Conservation (phyloP, 1,140 invertebrate species). For the Hypsibius dujardini region DNA sequence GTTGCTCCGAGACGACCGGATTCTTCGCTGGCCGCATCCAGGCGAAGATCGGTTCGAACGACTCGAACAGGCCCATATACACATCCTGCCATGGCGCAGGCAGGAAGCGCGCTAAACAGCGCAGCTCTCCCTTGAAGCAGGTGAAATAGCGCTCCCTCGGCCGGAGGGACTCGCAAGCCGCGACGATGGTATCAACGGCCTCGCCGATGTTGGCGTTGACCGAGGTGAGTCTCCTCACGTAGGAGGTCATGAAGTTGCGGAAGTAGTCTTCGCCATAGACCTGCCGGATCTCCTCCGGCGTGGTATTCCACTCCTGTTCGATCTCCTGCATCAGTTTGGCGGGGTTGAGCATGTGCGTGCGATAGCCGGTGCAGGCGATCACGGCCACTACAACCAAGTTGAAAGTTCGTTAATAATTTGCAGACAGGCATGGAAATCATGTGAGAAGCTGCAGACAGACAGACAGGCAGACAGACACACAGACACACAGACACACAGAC, state of each 20-base stretch:
- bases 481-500: too few species aligned
- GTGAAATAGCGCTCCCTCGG: neutral
- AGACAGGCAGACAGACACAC: neutral
- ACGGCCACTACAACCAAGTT: neutral
- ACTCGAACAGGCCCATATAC: neutral
- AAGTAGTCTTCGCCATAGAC: constrained; percentile 33
- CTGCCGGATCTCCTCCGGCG: constrained; percentile 28
- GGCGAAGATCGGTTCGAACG: neutral
- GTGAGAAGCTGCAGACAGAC: neutral
- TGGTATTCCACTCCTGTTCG: constrained; percentile 29
- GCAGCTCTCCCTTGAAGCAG: neutral
- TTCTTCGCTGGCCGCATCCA: neutral
- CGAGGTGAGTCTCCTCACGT: neutral
- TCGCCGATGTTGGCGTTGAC: neutral
- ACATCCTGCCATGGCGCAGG: neutral
- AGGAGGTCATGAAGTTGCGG: constrained; percentile 26
- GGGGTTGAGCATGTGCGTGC: neutral
- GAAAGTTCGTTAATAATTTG: too few species aligned
- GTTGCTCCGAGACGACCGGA: neutral
- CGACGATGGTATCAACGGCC: neutral
- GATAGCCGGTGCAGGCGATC: neutral
- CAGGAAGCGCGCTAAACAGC: neutral
- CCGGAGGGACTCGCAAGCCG: neutral
- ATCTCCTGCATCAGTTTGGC: constrained; percentile 25
- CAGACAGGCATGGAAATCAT: too few species aligned